These are phyloP conservation scores for Drosophila yakuba DNA, from an alignment of 1,140 invertebrate genomes.

Conservation along the genomic window DNA sequence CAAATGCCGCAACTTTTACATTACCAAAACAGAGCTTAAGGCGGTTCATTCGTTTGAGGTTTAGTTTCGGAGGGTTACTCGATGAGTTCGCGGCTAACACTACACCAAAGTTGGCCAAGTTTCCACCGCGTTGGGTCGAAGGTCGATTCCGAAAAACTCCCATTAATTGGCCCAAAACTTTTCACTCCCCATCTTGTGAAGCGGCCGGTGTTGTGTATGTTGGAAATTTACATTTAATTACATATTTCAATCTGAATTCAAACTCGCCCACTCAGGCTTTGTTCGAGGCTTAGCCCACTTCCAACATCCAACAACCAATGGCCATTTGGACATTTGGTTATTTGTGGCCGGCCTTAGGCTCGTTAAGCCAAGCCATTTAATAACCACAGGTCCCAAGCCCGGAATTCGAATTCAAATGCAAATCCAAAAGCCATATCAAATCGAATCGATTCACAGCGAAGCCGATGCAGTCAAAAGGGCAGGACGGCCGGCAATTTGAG, in stretches of 20 bases:
- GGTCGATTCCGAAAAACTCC: constrained; percentile 82
- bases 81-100: constrained; percentile 34
- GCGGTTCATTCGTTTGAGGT: constrained; percentile 15
- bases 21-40: constrained; percentile 54
- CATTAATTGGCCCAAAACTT: constrained; percentile 79
- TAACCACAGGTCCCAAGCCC: constrained; percentile 21
- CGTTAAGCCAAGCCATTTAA: constrained; percentile 66
- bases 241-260: constrained; percentile 67
- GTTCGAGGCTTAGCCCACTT: constrained; percentile 57
- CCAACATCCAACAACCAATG: constrained; percentile 37
- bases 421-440: constrained; percentile 33
- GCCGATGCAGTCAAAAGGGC: constrained; percentile 14
- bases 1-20: constrained; percentile 69
- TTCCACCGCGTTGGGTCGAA: constrained; percentile 55
- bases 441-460: constrained; percentile 43
- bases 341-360: constrained; percentile 57
- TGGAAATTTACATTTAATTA: constrained; percentile 79
- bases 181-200: constrained; percentile 40
- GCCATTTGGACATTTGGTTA: constrained; percentile 32
- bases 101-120: constrained; percentile 54
- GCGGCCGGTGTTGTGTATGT: constrained; percentile 37
- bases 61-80: constrained; percentile 3
- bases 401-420: constrained; percentile 48
- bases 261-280: constrained; percentile 22
- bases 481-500: constrained; percentile 4